phyloP scores from a whole-genome alignment of 2,888 invertebrate genomes.

The Cistogaster globosa region DNA sequence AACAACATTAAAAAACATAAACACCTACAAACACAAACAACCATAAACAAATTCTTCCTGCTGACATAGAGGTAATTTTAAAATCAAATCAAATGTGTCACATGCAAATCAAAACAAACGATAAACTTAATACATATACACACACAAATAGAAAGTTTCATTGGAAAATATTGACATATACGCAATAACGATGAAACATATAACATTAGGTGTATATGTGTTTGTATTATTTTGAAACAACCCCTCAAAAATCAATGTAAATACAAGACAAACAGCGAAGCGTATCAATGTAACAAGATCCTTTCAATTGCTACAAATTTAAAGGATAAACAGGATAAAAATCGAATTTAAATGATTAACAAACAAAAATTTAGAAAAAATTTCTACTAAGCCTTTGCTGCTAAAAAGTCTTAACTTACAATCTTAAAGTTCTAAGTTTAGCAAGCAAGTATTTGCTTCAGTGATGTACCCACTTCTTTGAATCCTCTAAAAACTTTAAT shows the following conservation, averaged over 20 bases:
- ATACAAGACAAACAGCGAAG: slow-evolving; percentile 44
- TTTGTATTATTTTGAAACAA: slow-evolving; percentile 30
- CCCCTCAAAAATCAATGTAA: slow-evolving; percentile 65
- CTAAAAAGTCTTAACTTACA: too few species aligned
- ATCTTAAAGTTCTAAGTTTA: too few species aligned
- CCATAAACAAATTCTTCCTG: slow-evolving; percentile 44
- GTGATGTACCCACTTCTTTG: too few species aligned
- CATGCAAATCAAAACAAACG: slow-evolving; percentile 70
- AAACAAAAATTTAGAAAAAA: slow-evolving; percentile 39
- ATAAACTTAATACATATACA: slow-evolving; percentile 23
- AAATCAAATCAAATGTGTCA: slow-evolving; percentile 79
- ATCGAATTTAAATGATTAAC: slow-evolving; percentile 82
- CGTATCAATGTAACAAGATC: slow-evolving; percentile 75
- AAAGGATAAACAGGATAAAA: slow-evolving; percentile 81
- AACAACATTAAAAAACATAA: slow-evolving; percentile 22
- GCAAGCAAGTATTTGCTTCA: too few species aligned
- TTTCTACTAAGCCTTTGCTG: too few species aligned
- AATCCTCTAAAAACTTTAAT: too few species aligned
- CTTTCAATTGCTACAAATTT: slow-evolving; percentile 81
- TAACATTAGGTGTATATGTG: neutral
- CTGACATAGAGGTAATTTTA: slow-evolving; percentile 79
- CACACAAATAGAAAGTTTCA: slow-evolving; percentile 14
- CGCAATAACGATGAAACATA: slow-evolving; percentile 27
- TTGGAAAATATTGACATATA: slow-evolving; percentile 21
- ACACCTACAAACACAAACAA: slow-evolving; percentile 37